Conservation (phyloP, 2,888 invertebrate species). For the Drosophila pseudotakahashii region DNA sequence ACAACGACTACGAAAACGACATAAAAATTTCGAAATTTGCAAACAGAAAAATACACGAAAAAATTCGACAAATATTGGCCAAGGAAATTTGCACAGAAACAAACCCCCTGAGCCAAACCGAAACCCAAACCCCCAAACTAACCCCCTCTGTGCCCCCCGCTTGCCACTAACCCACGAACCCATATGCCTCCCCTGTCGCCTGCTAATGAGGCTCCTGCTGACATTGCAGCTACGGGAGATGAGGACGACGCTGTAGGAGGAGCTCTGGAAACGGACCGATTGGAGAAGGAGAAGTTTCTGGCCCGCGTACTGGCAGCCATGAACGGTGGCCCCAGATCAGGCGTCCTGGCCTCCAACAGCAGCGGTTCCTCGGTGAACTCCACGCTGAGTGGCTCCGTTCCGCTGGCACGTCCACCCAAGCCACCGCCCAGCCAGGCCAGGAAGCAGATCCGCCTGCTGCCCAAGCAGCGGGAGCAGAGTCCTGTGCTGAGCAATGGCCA, state of each 20-base stretch:
- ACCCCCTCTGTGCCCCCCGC: constrained; percentile 16
- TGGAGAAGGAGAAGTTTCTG: constrained; percentile 69
- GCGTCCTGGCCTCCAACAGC: constrained; percentile 40
- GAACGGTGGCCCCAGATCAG: constrained; percentile 59
- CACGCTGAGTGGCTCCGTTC: constrained; percentile 42
- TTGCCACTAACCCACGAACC: constrained; percentile 8
- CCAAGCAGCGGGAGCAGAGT: constrained; percentile 73
- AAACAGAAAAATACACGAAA: neutral
- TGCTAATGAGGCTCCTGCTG: constrained; percentile 58
- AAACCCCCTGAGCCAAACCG: constrained; percentile 6
- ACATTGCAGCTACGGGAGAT: constrained; percentile 59
- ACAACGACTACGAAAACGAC: constrained; percentile 26
- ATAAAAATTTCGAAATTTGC: constrained; percentile 30
- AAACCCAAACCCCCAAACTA: constrained; percentile 28
- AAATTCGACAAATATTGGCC: constrained; percentile 38
- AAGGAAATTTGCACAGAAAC: constrained; percentile 37
- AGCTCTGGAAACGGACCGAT: constrained; percentile 37
- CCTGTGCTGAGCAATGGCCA: constrained; percentile 66
- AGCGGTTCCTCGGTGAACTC: constrained; percentile 72
- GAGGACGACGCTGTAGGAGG: constrained; percentile 8
- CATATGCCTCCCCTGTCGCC: constrained; percentile 74
- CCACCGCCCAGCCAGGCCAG: constrained; percentile 80
- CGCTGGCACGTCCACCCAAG: constrained; percentile 71
- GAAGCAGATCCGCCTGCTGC: constrained; percentile 74
- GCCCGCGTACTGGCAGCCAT: constrained; percentile 78